Conservation (phyloP, 2,797 vertebrate genomes). For the Trichosurus vulpecula region DNA sequence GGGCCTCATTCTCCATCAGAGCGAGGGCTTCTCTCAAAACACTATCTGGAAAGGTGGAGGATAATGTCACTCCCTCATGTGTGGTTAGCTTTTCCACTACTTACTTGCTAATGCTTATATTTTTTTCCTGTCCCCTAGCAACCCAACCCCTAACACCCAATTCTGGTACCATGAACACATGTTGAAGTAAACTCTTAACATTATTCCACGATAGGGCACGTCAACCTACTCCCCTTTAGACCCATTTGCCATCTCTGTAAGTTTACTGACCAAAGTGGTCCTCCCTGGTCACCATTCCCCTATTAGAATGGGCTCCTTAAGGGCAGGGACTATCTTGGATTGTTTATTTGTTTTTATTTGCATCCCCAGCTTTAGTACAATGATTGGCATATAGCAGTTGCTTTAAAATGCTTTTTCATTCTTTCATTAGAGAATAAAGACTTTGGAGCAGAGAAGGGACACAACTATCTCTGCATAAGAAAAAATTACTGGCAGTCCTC, state of each 20-base stretch:
- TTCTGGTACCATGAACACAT: background rate
- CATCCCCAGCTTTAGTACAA: background rate
- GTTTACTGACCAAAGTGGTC: background rate
- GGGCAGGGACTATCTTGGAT: background rate
- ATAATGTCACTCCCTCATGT: background rate
- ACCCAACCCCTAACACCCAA: background rate
- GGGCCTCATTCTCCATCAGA: too few relatives aligned
- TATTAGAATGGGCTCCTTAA: too few relatives aligned
- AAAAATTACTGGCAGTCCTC: background rate
- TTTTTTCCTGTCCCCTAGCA: background rate
- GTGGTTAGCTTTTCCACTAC: background rate
- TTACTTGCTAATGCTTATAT: background rate
- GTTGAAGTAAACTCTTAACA: background rate
- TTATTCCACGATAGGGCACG: background rate
- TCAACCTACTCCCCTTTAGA: background rate
- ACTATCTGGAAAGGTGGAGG: too few relatives aligned
- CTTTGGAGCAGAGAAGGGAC: background rate
- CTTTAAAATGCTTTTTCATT: background rate
- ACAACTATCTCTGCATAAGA: background rate
- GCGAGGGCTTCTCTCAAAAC: too few relatives aligned
- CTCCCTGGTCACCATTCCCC: background rate
- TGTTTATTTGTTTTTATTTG: background rate
- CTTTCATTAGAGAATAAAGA: background rate
- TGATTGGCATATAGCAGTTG: background rate
- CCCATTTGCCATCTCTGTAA: background rate